Conservation (phyloP, 2,797 vertebrate genomes). For the Artibeus lituratus region DNA sequence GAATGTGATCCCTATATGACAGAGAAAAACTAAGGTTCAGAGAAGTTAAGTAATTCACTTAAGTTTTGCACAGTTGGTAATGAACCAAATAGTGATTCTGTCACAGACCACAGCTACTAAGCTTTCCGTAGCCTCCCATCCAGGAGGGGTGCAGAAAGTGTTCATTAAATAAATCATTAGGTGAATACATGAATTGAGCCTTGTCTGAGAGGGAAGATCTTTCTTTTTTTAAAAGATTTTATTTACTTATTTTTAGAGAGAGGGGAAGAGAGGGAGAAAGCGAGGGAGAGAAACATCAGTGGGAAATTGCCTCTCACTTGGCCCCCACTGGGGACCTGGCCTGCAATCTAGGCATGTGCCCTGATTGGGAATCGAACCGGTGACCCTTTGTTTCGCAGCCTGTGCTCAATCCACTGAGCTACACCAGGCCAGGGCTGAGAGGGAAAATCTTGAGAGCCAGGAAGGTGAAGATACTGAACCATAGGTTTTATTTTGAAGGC, state of each 20-base stretch:
- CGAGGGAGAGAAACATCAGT: too few relatives aligned
- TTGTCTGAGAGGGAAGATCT: neutral
- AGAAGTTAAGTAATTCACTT: neutral
- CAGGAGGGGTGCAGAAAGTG: neutral
- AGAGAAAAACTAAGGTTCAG: neutral
- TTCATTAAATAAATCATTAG: neutral
- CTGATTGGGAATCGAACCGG: too few relatives aligned
- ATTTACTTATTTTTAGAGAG: too few relatives aligned
- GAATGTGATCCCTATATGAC: neutral
- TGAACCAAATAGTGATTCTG: neutral
- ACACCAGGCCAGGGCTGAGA: too few relatives aligned
- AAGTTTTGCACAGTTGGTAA: neutral
- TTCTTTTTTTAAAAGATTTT: too few relatives aligned
- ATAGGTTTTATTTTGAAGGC: neutral
- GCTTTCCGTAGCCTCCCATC: neutral
- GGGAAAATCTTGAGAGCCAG: neutral
- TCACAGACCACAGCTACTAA: neutral
- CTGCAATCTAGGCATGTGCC: too few relatives aligned
- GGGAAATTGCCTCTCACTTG: too few relatives aligned
- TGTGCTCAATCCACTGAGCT: too few relatives aligned
- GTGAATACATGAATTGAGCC: neutral
- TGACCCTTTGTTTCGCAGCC: too few relatives aligned
- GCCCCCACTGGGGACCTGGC: too few relatives aligned
- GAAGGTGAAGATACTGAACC: neutral
- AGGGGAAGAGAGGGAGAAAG: too few relatives aligned